Percentiles rank a stretch among this genome's conserved stretches.
Evolutionary conservation across 2,113 vertebrate species (phyloP).

Genomic region (Pogona vitticeps): DNA sequence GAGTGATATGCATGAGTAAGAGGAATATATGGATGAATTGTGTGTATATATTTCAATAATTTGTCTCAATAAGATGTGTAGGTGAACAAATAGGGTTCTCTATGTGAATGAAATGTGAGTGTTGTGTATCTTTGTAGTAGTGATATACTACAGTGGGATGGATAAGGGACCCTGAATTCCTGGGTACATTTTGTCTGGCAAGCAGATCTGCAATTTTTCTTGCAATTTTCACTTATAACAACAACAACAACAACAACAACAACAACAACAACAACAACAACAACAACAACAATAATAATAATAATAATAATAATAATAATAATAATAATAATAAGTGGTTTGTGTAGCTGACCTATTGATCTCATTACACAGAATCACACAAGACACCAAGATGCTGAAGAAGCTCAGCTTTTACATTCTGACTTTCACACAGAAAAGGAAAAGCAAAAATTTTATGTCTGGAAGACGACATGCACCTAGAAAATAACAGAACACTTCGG

Average conservation of each 20-base stretch:
- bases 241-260: too few relatives aligned
- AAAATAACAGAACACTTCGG: not conserved
- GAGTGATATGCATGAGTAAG: not conserved
- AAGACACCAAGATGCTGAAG: constrained; percentile 5
- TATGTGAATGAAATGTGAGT: not conserved
- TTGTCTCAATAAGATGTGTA: not conserved
- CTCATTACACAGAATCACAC: constrained; percentile 19
- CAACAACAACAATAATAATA: too few relatives aligned
- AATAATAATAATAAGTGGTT: constrained; percentile 24
- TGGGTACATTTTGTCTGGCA: not conserved
- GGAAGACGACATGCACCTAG: not conserved
- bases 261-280: too few relatives aligned
- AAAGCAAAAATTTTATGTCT: not conserved
- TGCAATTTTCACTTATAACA: not conserved
- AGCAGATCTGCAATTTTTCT: not conserved
- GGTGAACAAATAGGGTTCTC: not conserved
- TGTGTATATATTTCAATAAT: not conserved
- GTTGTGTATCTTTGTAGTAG: not conserved
- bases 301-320: too few relatives aligned
- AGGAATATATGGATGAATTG: not conserved
- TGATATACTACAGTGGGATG: not conserved
- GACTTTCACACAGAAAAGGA: not conserved
- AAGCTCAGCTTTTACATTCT: constrained; percentile 14
- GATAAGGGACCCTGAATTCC: not conserved
- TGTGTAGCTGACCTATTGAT: not conserved